phyloP scores from a whole-genome alignment of 1,140 invertebrate genomes.

The Cotesia vestalis region DNA sequence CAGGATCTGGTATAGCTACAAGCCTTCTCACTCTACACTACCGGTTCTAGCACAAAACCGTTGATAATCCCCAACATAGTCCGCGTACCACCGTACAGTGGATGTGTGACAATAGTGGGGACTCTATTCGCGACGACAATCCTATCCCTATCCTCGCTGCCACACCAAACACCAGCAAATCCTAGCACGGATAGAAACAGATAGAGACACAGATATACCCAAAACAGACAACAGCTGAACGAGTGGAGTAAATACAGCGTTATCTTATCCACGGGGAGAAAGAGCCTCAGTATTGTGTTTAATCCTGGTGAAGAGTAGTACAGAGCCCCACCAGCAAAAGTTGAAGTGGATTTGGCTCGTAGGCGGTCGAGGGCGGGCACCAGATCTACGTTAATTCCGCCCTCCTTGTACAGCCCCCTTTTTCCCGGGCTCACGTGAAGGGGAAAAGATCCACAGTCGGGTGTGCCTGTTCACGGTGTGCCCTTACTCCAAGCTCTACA shows the following conservation, averaged over 20 bases:
- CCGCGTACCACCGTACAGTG: no score
- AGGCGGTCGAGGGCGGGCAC: conserved; percentile 60
- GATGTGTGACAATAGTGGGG: no score
- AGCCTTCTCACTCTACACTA: no score
- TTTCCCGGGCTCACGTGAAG: conserved; percentile 43
- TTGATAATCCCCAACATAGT: no score
- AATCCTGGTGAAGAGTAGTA: neutral
- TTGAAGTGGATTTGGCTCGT: conserved; percentile 42
- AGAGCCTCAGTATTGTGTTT: neutral
- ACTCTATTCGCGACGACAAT: no score
- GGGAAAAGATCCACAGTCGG: conserved; percentile 3
- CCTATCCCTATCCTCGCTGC: no score
- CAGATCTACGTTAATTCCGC: conserved; percentile 49
- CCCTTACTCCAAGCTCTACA: neutral
- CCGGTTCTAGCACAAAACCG: neutral
- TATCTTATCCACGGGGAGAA: conserved; percentile 3
- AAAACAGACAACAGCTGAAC: no score
- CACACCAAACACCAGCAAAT: no score
- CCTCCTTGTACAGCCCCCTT: conserved; percentile 57
- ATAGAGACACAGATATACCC: neutral
- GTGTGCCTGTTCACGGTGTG: neutral
- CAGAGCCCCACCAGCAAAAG: conserved; percentile 33
- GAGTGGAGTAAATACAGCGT: no score
- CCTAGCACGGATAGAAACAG: no score
- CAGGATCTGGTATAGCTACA: no score